Evolutionary conservation across 2,888 invertebrate species (phyloP), one percentile per base, ranked within the genome.

Genomic region (Xylophagus ater): DNA sequence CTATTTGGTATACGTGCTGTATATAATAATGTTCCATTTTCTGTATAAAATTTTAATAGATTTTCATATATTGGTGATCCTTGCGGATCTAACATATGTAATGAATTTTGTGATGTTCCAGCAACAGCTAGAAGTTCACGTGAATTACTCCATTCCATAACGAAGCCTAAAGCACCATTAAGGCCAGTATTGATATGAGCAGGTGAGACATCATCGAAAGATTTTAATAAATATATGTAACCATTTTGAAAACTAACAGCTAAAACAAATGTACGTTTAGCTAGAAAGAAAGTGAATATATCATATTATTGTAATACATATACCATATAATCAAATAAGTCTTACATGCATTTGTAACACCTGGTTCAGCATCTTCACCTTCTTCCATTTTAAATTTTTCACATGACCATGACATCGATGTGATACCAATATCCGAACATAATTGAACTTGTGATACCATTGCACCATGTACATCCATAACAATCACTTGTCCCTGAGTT

Each of bases 361-460:
- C 56, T 47, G 72, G 61, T 55, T 74, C 73, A 2, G 72, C 73
- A 48, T 86, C 87, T 53, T 86, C 86, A 2, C 81, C 83, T 61
- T 93, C 93, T 60, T 93, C 93, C 92, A 94, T 93, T 68, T 92
- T 93, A 66, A 94, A 94, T 58, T 93, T 93, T 61, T 93, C 92
- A 59, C 94, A 93, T 14, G 92, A 92, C 94, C 94, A 96, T 12
- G 88, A 83, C 87, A 96, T 89, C 33, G 84, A 77, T 3, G 81
- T 81, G 52, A 96, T 90, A 7, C 84, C 84, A 39, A 89, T 83
- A 55, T 87, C 84, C 25, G 81, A 78, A 43, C 81, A 78, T n/a
- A 90, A 62, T 56, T 84, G 82, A n/a, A 89, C 74, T 70, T 90
- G 88, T 7, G 89, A 86, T 13, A 94, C 84, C 87, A 93, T 92